These are phyloP conservation scores for Cephalopholis sonnerati DNA, from an alignment of 2,113 vertebrate species.

Conservation along the genomic window DNA sequence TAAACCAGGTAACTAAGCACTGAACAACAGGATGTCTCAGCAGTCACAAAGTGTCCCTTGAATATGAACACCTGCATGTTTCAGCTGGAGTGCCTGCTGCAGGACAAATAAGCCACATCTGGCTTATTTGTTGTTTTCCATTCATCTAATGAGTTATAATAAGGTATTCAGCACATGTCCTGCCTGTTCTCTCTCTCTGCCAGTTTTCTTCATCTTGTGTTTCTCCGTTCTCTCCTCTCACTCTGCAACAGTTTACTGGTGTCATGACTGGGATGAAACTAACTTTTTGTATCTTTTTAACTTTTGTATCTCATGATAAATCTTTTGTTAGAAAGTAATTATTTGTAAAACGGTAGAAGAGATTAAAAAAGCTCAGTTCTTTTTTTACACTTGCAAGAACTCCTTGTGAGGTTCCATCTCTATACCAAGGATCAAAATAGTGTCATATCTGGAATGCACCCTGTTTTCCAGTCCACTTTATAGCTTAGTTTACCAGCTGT, in stretches of 20 bases:
- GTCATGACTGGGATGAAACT: background rate
- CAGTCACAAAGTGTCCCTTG: background rate
- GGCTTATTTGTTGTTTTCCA: background rate
- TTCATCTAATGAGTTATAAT: background rate
- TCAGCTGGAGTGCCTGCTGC: background rate
- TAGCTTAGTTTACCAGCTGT: background rate
- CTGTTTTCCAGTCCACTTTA: background rate
- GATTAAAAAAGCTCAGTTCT: background rate
- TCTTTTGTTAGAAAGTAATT: background rate
- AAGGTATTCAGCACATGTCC: background rate
- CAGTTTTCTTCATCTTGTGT: background rate
- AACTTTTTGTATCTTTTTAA: no score
- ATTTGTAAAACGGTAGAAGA: background rate
- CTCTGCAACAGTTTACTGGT: background rate
- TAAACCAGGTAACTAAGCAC: background rate
- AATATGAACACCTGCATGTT: background rate
- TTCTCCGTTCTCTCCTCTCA: background rate
- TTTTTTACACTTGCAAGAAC: background rate
- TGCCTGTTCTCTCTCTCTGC: no score
- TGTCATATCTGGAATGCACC: background rate
- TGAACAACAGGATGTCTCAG: background rate
- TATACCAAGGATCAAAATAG: background rate
- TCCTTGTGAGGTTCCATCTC: background rate
- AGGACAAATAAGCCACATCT: background rate
- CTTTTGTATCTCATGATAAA: background rate